Percentiles rank a stretch among this genome's conserved stretches.
Conservation (phyloP, 2,113 vertebrate species). For the Manacus vitellinus region DNA sequence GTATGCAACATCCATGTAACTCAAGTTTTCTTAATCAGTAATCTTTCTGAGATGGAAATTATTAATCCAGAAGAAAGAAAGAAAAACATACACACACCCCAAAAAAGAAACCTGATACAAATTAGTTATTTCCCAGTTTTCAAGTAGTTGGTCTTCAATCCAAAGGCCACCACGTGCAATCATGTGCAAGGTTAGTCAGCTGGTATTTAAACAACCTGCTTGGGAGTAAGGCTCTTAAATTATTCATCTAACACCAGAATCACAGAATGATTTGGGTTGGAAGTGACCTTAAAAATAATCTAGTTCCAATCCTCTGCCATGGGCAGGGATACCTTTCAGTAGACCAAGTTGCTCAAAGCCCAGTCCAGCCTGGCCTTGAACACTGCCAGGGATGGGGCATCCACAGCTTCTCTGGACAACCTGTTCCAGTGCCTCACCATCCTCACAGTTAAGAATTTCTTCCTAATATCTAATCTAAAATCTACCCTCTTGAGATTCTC, state of each 20-base stretch:
- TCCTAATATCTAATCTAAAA: not conserved
- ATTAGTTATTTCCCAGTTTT: not conserved
- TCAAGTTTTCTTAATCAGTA: not conserved
- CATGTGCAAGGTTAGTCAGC: accelerated
- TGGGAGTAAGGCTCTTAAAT: not conserved
- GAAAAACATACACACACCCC: not conserved
- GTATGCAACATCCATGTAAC: not conserved
- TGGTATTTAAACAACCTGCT: not conserved
- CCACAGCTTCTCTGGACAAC: not conserved
- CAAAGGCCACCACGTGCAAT: not conserved
- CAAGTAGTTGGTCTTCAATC: not conserved
- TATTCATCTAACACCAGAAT: not conserved
- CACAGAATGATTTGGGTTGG: not conserved
- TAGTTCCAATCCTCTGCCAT: not conserved
- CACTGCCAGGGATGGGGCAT: not conserved
- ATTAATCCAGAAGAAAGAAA: not conserved
- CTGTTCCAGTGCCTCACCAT: not conserved
- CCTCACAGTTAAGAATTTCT: not conserved
- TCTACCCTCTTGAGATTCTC: not conserved
- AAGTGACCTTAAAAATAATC: not conserved
- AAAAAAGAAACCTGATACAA: not conserved
- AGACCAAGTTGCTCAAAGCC: not conserved
- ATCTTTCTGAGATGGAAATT: not conserved
- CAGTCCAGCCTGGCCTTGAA: not conserved
- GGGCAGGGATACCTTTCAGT: not conserved